phyloP scores from a whole-genome alignment of 2,797 vertebrate species.

The Acipenser ruthenus region DNA sequence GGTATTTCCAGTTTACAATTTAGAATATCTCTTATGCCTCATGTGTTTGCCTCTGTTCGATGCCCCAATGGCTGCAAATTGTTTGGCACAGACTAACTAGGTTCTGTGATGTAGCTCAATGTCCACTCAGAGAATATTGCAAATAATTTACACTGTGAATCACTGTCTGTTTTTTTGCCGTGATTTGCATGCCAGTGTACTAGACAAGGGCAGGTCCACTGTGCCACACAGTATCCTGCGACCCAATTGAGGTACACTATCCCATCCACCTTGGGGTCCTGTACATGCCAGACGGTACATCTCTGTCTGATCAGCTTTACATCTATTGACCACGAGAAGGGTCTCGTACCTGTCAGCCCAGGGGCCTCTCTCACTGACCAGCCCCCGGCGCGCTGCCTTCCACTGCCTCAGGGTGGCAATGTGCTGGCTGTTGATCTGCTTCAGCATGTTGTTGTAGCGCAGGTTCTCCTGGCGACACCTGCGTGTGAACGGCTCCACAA shows the following conservation, averaged over 20 bases:
- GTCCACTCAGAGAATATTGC: too few relatives aligned
- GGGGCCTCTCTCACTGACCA: conserved; percentile 84
- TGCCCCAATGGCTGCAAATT: too few relatives aligned
- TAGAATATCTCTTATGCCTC: too few relatives aligned
- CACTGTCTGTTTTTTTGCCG: too few relatives aligned
- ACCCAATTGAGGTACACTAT: neutral
- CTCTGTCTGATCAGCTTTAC: neutral
- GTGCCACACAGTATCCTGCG: neutral
- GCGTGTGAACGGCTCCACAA: conserved; percentile 85
- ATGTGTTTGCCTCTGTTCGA: too few relatives aligned
- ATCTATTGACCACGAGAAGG: neutral
- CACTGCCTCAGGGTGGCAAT: conserved; percentile 74
- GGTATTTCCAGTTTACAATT: too few relatives aligned
- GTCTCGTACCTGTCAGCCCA: conserved; percentile 78
- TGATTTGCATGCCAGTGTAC: too few relatives aligned
- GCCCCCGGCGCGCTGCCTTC: conserved; percentile 74
- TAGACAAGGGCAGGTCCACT: neutral
- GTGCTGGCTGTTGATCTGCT: conserved; percentile 79
- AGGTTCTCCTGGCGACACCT: conserved; percentile 86
- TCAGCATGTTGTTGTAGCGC: conserved; percentile 90
- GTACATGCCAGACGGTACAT: too few relatives aligned
- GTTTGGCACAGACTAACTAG: too few relatives aligned
- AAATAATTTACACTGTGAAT: too few relatives aligned
- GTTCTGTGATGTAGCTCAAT: too few relatives aligned
- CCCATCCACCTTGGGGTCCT: too few relatives aligned